Conservation (phyloP, 2,113 vertebrate genomes). For the Rhinoderma darwinii region DNA sequence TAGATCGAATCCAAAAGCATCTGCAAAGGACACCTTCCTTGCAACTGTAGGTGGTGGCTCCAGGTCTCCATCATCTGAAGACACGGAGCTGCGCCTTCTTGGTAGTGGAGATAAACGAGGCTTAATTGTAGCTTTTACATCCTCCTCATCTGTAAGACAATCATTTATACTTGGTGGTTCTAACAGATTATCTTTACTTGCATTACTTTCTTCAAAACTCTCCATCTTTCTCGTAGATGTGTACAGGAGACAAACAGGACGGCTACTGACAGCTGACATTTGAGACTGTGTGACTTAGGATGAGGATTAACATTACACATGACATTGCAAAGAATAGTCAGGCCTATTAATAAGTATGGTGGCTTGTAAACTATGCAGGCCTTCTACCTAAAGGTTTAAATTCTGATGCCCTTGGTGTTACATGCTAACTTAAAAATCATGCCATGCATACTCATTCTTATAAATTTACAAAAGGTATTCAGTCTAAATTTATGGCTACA, state of each 20-base stretch:
- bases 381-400: conserved; percentile 70
- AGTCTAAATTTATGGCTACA: not conserved
- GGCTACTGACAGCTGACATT: conserved; percentile 79
- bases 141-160: conserved; percentile 74
- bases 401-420: conserved; percentile 67
- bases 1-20: conserved; percentile 90
- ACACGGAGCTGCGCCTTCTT: conserved; percentile 73
- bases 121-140: conserved; percentile 70
- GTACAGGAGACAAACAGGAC: conserved; percentile 77
- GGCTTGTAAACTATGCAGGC: conserved; percentile 81
- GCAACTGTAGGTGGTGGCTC: conserved; percentile 68
- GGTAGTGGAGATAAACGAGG: conserved; percentile 73
- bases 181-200: conserved; percentile 73
- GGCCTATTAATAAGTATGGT: conserved; percentile 87
- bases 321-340: conserved; percentile 84
- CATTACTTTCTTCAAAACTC: conserved; percentile 74
- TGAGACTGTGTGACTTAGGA: conserved; percentile 83
- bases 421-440: not conserved
- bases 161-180: conserved; percentile 73
- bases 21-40: conserved; percentile 96
- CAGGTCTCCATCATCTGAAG: conserved; percentile 79
- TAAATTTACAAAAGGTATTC: not conserved
- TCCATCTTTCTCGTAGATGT: conserved; percentile 86
- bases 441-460: not conserved
- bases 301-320: conserved; percentile 90